Evolutionary conservation across 2,113 vertebrate genomes (phyloP).

Genomic region (Leptocoma aspasia): DNA sequence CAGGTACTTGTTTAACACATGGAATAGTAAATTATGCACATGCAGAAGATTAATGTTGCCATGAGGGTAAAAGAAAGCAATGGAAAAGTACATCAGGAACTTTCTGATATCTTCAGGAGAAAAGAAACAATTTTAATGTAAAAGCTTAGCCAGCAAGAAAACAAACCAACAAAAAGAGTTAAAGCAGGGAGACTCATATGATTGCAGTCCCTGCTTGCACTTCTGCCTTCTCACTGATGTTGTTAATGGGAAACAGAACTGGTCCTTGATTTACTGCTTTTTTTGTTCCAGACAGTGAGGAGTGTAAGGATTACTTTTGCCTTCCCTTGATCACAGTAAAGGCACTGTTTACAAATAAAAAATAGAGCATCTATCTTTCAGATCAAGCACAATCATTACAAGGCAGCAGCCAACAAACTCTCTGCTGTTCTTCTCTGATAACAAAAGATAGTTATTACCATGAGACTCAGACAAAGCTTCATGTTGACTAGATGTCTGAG

Average conservation of each 20-base stretch:
- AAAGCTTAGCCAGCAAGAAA: background rate
- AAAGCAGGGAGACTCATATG: background rate
- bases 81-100: background rate
- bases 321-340: background rate
- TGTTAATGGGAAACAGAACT: background rate
- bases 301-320: background rate
- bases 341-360: background rate
- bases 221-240: background rate
- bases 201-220: background rate
- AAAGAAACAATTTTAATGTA: background rate
- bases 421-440: background rate
- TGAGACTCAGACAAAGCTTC: background rate
- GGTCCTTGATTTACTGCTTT: background rate
- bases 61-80: background rate
- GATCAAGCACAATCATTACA: background rate
- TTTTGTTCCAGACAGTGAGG: background rate
- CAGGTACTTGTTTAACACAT: background rate
- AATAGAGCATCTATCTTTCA: background rate
- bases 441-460: slow-evolving; percentile 6
- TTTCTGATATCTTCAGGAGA: background rate
- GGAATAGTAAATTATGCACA: background rate
- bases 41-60: background rate
- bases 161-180: background rate
- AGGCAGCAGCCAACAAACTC: background rate
- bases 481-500: slow-evolving; percentile 16